phyloP scores from a whole-genome alignment of 2,797 vertebrate genomes.

The Bovichtus diacanthus region DNA sequence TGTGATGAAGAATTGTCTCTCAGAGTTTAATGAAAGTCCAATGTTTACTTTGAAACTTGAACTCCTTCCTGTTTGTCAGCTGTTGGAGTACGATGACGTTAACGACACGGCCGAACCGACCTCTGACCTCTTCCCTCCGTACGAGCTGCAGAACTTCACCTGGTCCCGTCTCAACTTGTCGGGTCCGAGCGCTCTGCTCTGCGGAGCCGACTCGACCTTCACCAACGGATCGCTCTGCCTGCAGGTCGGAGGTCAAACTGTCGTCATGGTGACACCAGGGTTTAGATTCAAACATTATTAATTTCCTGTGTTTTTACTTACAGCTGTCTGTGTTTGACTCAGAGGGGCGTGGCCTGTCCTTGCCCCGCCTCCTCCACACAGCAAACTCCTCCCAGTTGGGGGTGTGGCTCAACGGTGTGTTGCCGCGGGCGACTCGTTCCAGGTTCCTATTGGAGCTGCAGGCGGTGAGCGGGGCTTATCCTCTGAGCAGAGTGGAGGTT shows the following conservation, averaged over 20 bases:
- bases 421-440: slow-evolving; percentile 80
- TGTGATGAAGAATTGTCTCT: no score
- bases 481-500: slow-evolving; percentile 56
- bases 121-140: slow-evolving; percentile 83
- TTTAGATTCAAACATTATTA: no score
- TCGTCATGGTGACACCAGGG: neutral
- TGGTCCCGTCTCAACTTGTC: slow-evolving; percentile 85
- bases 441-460: slow-evolving; percentile 88
- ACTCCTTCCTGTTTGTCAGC: slow-evolving; percentile 67
- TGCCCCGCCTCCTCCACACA: slow-evolving; percentile 90
- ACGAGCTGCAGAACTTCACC: slow-evolving; percentile 84
- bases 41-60: neutral
- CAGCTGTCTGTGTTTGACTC: slow-evolving; percentile 88
- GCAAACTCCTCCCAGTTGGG: slow-evolving; percentile 89
- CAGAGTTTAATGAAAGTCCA: no score
- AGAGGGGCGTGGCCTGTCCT: slow-evolving; percentile 70
- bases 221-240: slow-evolving; percentile 86
- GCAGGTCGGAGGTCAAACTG: slow-evolving; percentile 69
- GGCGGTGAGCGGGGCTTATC: slow-evolving; percentile 67
- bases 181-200: slow-evolving; percentile 70
- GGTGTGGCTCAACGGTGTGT: slow-evolving; percentile 79
- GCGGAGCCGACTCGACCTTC: slow-evolving; percentile 67
- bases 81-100: slow-evolving; percentile 88
- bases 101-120: slow-evolving; percentile 68
- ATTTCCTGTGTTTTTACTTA: no score